phyloP scores from a whole-genome alignment of 2,888 invertebrate species.

The Drosophila percnosoma region DNA sequence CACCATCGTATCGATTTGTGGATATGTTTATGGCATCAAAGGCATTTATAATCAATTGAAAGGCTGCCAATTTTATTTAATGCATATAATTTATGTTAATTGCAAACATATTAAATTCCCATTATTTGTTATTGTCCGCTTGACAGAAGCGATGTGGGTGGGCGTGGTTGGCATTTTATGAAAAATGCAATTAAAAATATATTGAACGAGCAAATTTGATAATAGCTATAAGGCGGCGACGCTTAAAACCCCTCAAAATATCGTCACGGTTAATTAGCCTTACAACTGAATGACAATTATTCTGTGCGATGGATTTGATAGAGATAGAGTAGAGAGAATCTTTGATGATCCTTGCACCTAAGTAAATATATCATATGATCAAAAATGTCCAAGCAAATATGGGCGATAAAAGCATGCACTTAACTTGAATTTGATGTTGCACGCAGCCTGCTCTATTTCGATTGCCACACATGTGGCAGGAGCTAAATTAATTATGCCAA shows the following conservation, averaged over 20 bases:
- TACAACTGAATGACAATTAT: background rate
- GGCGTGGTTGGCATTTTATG: background rate
- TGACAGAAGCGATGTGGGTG: background rate
- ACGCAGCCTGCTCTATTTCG: conserved; percentile 1
- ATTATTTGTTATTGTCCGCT: conserved; percentile 14
- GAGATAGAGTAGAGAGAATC: background rate
- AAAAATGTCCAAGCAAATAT: background rate
- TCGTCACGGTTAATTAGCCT: conserved; percentile 14
- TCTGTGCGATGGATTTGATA: background rate
- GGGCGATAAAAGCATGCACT: background rate
- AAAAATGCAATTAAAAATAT: conserved; percentile 44
- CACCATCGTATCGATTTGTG: conserved; percentile 21
- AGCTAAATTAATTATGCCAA: conserved; percentile 33
- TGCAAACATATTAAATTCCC: conserved; percentile 69
- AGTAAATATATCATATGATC: background rate
- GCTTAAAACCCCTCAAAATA: conserved; percentile 3
- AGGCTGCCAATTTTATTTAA: conserved; percentile 67
- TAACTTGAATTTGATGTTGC: background rate
- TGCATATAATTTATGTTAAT: conserved; percentile 74
- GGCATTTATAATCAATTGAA: conserved; percentile 76
- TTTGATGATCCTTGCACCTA: background rate
- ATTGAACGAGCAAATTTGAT: conserved; percentile 32
- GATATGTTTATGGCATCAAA: conserved; percentile 27
- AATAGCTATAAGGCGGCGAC: background rate
- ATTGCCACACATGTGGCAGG: conserved; percentile 15